Evolutionary conservation across 1,140 invertebrate species (phyloP), one percentile per base, ranked within the genome.

Genomic region (Apis florea): DNA sequence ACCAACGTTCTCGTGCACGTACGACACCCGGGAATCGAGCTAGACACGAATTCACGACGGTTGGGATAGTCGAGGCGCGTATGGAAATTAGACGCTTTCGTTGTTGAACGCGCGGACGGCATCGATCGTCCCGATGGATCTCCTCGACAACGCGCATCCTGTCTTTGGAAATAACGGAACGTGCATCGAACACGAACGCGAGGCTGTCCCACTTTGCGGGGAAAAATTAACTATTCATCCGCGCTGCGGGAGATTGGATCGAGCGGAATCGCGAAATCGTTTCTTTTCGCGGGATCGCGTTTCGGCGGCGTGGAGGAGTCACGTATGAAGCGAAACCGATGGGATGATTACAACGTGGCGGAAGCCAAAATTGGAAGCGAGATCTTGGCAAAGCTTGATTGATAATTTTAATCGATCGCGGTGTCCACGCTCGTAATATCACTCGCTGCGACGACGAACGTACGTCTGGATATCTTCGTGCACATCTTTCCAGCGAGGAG

Each of bases 51-150:
- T 87, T 80, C 74, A 75, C 67, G 63, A 61, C 12, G 19, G 19
- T 4, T 31, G 75, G 17, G 40, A 54, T 54, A 53, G 15, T 31
- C 71, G 51, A 24, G 26, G 10, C 61, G 76, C 82, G 61, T 84
- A 87, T 87, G 86, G 86, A 87, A 87, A 87, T 87, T 79, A 78
- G 78, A 87, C 64, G 31, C 85, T 87, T 87, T 87, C 85, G 84
- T 87, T 82, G 79, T 79, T 74, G 53, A 64, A 10, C 54, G 1
- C n/a, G 53, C 71, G 77, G 70, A 56, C 68, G 31, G 74, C 74
- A 87, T 87, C 85, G 80, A 86, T 86, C 70, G 56, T 58, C 64
- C 67, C 47, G 56, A 69, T 68, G 67, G 61, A 19, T 56, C 26
- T 17, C 31, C 31, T 40, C 31, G 2, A 40, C 31, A 5, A 40